A percentile compares a stretch with the other conserved stretches of the same genome.
Conservation (phyloP, 2,888 invertebrate genomes). For the Graphium colonna region DNA sequence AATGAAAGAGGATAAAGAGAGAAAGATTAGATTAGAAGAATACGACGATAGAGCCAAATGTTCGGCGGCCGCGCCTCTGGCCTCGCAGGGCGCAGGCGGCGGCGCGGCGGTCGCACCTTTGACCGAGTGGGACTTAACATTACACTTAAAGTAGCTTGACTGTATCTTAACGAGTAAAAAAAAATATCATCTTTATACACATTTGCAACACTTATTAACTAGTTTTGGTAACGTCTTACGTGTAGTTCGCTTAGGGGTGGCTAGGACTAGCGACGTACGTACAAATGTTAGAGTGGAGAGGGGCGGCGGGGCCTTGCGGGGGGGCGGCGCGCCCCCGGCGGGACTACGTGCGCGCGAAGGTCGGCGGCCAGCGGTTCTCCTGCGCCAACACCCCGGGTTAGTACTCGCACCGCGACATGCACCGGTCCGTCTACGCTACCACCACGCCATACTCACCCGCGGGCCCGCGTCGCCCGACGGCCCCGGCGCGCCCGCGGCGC, state of each 20-base stretch:
- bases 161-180: slow-evolving; percentile 25
- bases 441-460: slow-evolving; percentile 45
- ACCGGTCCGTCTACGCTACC: slow-evolving; percentile 14
- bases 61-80: neutral
- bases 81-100: neutral
- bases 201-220: slow-evolving; percentile 46
- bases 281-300: slow-evolving; percentile 50
- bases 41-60: neutral
- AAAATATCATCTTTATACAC: slow-evolving; percentile 41
- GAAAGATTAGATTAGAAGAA: neutral
- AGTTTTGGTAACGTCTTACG: slow-evolving; percentile 39
- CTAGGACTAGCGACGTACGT: slow-evolving; percentile 32
- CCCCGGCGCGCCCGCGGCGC: slow-evolving; percentile 87
- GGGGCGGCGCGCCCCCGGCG: slow-evolving; percentile 24
- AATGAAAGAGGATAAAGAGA: slow-evolving; percentile 8
- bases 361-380: slow-evolving; percentile 73
- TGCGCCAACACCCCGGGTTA: slow-evolving; percentile 50
- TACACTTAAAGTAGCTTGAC: neutral
- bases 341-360: slow-evolving; percentile 72
- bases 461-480: slow-evolving; percentile 83
- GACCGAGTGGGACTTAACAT: neutral
- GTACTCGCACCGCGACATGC: slow-evolving; percentile 34
- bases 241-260: slow-evolving; percentile 22
- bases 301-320: slow-evolving; percentile 23
- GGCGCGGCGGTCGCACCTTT: neutral